Evolutionary conservation across 2,113 vertebrate species (phyloP).

Genomic region (Piaya cayana): DNA sequence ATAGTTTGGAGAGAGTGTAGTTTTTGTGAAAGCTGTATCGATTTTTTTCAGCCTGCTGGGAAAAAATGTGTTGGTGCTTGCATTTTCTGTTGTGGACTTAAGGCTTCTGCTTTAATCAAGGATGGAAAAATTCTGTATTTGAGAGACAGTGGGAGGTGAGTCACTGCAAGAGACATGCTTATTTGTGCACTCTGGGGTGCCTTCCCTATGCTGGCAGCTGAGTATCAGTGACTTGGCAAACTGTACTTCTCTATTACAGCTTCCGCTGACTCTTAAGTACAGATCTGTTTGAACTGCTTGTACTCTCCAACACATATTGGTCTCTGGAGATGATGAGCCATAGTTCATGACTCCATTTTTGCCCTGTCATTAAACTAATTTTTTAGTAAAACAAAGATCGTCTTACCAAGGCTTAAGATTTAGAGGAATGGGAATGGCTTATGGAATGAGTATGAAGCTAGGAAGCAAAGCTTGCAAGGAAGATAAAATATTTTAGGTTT

Average conservation of each 20-base stretch:
- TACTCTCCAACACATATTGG: background rate
- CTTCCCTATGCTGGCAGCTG: background rate
- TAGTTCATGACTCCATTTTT: background rate
- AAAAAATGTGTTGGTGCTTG: background rate
- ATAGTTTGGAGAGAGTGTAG: background rate
- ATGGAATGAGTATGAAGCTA: background rate
- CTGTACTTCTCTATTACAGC: background rate
- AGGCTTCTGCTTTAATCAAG: background rate
- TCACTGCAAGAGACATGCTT: background rate
- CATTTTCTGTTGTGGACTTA: background rate
- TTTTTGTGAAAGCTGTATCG: conserved; percentile 18
- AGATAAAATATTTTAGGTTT: background rate
- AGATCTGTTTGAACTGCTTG: background rate
- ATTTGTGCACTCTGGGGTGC: background rate
- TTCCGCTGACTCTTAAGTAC: background rate
- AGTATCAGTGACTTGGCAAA: background rate
- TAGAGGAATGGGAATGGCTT: background rate
- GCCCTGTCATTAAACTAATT: background rate
- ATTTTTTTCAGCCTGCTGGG: background rate
- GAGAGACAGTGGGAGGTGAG: background rate
- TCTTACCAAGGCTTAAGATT: background rate
- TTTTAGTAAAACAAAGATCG: background rate
- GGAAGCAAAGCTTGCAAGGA: background rate
- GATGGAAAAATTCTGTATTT: background rate
- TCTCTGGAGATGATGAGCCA: background rate